Evolutionary conservation across 2,888 invertebrate species (phyloP), one percentile per base, ranked within the genome.

Genomic region (Petrolisthes cinctipes): DNA sequence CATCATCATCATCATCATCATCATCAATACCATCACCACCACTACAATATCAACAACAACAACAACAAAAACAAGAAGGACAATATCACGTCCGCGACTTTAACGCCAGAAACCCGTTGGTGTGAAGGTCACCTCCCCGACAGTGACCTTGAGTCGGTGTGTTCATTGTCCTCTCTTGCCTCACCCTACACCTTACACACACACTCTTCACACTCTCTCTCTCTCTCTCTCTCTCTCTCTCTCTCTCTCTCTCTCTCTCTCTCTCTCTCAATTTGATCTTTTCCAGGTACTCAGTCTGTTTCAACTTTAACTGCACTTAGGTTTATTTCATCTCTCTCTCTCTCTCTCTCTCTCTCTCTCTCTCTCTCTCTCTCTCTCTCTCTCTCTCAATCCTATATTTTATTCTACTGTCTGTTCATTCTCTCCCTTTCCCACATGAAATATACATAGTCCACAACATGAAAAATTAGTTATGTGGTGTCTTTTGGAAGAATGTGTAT

Each of bases 1-100:
- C 73, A 73, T 51, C 75, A 75, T 75, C 71, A 54, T 76, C 76
- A 54, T 76, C 76, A 54, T 76, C 76, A 54, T 76, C 51, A 76
- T 51, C 51, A 76, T 76, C 51, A 71, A 37, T 51, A 61, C 61
- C 61, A 61, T 14, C 61, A 61, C 61, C 61, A 61, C 61, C 61
- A 61, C 61, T 14, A 61, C 61, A 6, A 14, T 14, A 61, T 14
- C 61, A 61, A 6, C 61, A 61, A 14, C 7, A 61, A 9, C 61
- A 61, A 14, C 61, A 6, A n/a, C n/a, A n/a, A n/a, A n/a, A n/a
- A n/a, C n/a, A n/a, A n/a, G n/a, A n/a, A n/a, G n/a, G n/a, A n/a
- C n/a, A n/a, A n/a, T n/a, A n/a, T n/a, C n/a, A n/a, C n/a, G n/a
- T n/a, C n/a, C n/a, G n/a, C n/a, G n/a, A n/a, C n/a, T n/a, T n/a